Base-by-base conservation (phyloP, 1,140 invertebrate species). In the Drosophila albomicans region DNA sequence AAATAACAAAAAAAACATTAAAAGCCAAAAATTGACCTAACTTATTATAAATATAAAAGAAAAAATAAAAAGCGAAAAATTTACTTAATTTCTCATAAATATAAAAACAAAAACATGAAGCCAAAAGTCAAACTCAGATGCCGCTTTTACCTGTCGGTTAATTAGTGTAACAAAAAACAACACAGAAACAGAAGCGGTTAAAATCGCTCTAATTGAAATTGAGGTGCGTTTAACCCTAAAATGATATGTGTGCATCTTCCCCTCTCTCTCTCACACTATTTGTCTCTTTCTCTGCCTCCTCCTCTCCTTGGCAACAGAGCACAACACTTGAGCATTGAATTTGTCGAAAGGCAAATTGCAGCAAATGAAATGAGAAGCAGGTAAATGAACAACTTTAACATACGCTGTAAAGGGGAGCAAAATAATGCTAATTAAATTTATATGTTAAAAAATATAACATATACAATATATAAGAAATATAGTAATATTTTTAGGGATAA, bases 171-270 rank as follows among this genome's bases (percentile, higher is more conserved):
- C 20, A 20, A 32, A 7, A 2, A 38, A 2, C 35, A 38, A 8
- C 20, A 25, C 20, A 25, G 35, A 41, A 20, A 5, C 49, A 52
- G 25, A 2, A 25, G 20, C 20, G 20, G 20, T 25, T 32, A 62
- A 56, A 69, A 43, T 48, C 46, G 13, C 35, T 32, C 48, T 49
- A 45, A 52, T 35, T 15, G 16, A 41, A 57, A 65, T 71, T 38
- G 49, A 57, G 43, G 62, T 65, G 51, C 52, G 32, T 71, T 71
- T 71, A 65, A 71, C 51, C 61, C 61, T 16, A 54, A 49, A 52
- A 35, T 45, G 30, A 38, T 51, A 61, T 16, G 51, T 16, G 28
- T 10, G 30, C 20, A 25, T 32, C 11, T 20, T 32, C 20, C 13
- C 25, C 41, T 30, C 41, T 1, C 32, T 3, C 7, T 3, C 8